A percentile compares a stretch with the other conserved stretches of the same genome.
Evolutionary conservation across 2,113 vertebrate species (phyloP).

Genomic region (Vombatus ursinus): DNA sequence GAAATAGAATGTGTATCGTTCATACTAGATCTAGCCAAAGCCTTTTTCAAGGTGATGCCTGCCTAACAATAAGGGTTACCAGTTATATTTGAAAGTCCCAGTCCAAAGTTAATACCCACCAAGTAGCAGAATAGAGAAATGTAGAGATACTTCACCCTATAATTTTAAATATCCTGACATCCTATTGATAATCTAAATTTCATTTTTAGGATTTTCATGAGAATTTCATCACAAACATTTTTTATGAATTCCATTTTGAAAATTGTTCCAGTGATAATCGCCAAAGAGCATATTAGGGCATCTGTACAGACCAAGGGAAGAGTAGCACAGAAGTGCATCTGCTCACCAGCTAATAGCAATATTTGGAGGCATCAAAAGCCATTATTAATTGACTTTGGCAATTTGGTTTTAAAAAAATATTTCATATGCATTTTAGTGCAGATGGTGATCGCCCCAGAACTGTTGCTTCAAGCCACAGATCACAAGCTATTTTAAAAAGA

Average conservation of each 20-base stretch:
- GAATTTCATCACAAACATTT: neutral
- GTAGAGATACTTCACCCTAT: neutral
- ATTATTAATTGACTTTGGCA: slow-evolving; percentile 68
- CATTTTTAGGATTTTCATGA: neutral
- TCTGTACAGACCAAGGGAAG: neutral
- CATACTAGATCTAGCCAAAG: neutral
- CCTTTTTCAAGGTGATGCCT: neutral
- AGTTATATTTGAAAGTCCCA: neutral
- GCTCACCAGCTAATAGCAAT: slow-evolving; percentile 1
- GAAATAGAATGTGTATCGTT: neutral
- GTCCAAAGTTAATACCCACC: neutral
- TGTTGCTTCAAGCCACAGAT: slow-evolving; percentile 65
- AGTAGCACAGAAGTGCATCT: neutral
- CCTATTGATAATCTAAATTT: neutral
- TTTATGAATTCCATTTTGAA: neutral
- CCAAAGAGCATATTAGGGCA: neutral
- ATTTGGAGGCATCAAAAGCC: slow-evolving; percentile 44
- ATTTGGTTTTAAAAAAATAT: slow-evolving; percentile 61
- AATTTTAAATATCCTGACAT: neutral
- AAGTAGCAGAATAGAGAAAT: neutral
- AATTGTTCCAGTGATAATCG: slow-evolving; percentile 32
- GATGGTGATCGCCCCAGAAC: slow-evolving; percentile 56
- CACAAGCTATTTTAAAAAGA: slow-evolving; percentile 60
- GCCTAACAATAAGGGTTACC: neutral
- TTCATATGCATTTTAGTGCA: slow-evolving; percentile 59